phyloP scores from a whole-genome alignment of 2,888 invertebrate species.

The Calameuta idolon region DNA sequence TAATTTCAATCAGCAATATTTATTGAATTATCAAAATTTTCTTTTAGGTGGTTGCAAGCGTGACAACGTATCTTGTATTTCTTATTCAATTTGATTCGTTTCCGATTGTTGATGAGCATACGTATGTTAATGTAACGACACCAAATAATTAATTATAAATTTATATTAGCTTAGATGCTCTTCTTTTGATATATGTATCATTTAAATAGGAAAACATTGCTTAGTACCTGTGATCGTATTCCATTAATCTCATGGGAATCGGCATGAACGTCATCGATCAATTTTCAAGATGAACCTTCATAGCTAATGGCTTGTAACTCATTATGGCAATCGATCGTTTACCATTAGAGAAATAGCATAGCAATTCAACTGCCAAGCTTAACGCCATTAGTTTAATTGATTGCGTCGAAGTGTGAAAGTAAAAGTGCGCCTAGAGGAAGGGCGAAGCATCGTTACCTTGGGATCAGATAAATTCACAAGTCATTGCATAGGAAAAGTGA shows the following conservation, averaged over 20 bases:
- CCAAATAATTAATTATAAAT: background rate
- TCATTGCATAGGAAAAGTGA: background rate
- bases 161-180: background rate
- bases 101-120: background rate
- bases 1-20: background rate
- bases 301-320: background rate
- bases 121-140: background rate
- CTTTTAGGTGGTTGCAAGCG: background rate
- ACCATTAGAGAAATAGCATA: background rate
- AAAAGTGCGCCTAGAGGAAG: background rate
- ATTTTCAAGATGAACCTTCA: background rate
- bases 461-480: background rate
- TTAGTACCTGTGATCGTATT: background rate
- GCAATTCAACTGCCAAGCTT: background rate
- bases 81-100: background rate
- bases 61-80: background rate
- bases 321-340: background rate
- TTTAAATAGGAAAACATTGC: background rate
- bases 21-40: background rate
- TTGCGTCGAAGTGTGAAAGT: background rate
- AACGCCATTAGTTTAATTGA: background rate
- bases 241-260: background rate
- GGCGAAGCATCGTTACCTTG: background rate
- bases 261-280: background rate
- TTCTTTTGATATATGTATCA: background rate